Base-by-base conservation (phyloP, 2,113 vertebrate genomes). In the Lates calcarifer region DNA sequence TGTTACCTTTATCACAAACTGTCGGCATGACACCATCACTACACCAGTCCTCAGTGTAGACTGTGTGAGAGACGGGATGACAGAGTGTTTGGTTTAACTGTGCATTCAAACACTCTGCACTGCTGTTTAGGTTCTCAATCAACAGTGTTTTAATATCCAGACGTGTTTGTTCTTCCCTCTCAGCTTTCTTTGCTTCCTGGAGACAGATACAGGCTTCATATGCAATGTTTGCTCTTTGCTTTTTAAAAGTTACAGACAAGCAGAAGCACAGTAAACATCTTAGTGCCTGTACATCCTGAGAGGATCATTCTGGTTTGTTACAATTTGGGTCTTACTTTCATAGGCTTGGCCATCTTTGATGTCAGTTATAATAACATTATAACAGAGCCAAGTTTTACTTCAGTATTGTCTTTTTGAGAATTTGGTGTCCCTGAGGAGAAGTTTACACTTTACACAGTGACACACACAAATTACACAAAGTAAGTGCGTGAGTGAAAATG, bases 1-100 rank as follows among this genome's bases (percentile, higher is more conserved):
- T 87, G 77, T 82, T 71, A 80, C 74, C 33, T 83, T 78, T 63
- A 56, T 87, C 37, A 43, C 41, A 64, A 71, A 67, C 9, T 43
- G 43, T 70, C 39, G 53, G 58, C 12, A 29, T 13, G 51, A 80
- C 55, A 73, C 28, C n/a, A 7, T 39, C 58, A 45, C 8, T 10
- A 15, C 51, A 22, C 18, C 55, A 12, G 5, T 6, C 6, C 17
- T 61, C 26, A 1, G n/a, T 71, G 6, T 12, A 12, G 29, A 20
- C 11, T 39, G 51, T 51, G 41, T 73, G 57, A 17, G 37, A 22
- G 22, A 22, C 49, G 4, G 14, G 20, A 24, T 53, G 39, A 26
- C 13, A 22, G 20, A 6, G 33, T 20, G 13, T 63, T 69, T 51
- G 55, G 15, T 51, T 5, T 5, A 68, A 57, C 28, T 47, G 11